phyloP scores from a whole-genome alignment of 2,113 vertebrate species.

The Antigone vipio region DNA sequence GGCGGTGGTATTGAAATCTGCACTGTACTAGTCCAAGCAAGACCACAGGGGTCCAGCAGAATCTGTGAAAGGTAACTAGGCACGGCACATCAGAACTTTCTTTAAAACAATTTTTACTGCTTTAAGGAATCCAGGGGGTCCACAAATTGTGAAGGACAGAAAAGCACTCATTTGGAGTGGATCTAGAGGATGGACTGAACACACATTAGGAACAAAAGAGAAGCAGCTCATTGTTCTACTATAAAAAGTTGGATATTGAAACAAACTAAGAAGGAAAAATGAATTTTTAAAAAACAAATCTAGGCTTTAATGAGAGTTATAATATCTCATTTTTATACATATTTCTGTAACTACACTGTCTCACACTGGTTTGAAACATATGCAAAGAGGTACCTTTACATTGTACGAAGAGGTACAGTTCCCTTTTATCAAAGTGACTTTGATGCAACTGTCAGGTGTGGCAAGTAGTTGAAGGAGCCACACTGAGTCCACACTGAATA shows the following conservation, averaged over 20 bases:
- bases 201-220: neutral
- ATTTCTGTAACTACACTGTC: neutral
- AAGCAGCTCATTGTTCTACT: neutral
- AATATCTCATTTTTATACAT: neutral
- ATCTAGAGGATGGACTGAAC: neutral
- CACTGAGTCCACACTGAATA: neutral
- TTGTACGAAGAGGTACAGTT: neutral
- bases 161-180: neutral
- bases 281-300: neutral
- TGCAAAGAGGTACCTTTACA: neutral
- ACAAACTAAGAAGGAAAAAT: neutral
- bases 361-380: neutral
- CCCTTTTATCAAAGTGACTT: neutral
- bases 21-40: neutral
- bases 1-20: neutral
- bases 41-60: neutral
- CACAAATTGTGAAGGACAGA: neutral
- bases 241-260: neutral
- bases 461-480: neutral
- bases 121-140: neutral
- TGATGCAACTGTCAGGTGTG: neutral
- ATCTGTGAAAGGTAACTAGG: neutral
- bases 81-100: neutral
- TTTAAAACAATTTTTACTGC: neutral
- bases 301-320: neutral